Conservation (phyloP, 2,888 invertebrate species). For the Pseudococcus longispinus region DNA sequence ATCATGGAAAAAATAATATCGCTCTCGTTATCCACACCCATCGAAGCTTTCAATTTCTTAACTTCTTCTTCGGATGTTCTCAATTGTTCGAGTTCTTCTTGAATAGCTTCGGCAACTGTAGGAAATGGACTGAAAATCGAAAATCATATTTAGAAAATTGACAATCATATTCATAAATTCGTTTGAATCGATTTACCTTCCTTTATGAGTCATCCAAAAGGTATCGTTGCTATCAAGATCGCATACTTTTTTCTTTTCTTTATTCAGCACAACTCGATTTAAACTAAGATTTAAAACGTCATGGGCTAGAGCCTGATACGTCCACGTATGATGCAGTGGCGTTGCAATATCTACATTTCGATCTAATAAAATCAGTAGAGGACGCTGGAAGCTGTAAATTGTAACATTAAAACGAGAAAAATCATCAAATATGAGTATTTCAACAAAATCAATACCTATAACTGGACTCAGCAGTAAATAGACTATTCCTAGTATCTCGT, state of each 20-base stretch:
- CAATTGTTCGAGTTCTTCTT: constrained; percentile 96
- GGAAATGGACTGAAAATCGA: constrained; percentile 74
- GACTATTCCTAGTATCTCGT: constrained; percentile 93
- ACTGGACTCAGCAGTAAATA: constrained; percentile 80
- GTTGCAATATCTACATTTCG: constrained; percentile 96
- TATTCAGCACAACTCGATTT: constrained; percentile 79
- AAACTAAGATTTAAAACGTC: constrained; percentile 92
- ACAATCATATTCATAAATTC: neutral
- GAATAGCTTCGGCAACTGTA: constrained; percentile 96
- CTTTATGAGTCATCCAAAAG: constrained; percentile 88
- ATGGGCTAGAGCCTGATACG: constrained; percentile 97
- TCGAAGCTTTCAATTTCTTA: constrained; percentile 89
- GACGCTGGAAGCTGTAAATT: constrained; percentile 82
- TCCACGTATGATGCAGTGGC: constrained; percentile 99
- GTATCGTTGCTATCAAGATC: constrained; percentile 66
- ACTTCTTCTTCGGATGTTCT: constrained; percentile 94
- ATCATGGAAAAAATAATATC: constrained; percentile 87
- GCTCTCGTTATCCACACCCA: constrained; percentile 90
- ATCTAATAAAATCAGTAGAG: constrained; percentile 89
- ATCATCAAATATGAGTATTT: neutral
- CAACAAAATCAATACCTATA: neutral
- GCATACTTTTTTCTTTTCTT: constrained; percentile 82
- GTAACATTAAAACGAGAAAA: neutral
- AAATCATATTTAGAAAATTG: neutral
- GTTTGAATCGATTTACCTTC: constrained; percentile 65